Evolutionary conservation across 2,888 invertebrate species (phyloP), one percentile per base, ranked within the genome.

Genomic region (Drosophila bunnanda): DNA sequence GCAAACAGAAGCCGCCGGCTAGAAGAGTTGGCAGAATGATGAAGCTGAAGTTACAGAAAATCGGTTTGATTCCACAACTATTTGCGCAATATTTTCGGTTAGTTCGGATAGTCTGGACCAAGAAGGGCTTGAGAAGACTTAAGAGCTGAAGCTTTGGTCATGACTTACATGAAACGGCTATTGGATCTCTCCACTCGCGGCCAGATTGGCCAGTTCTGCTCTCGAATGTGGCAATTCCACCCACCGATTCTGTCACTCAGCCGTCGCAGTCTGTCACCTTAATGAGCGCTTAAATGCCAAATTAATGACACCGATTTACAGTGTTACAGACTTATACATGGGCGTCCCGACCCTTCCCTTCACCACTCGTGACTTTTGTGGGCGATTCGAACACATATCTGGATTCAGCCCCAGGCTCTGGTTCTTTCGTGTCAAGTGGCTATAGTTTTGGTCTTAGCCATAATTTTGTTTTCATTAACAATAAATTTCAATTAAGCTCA

Each of bases 401-500:
- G 56, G 58, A 52, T 30, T 54, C 41, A 15, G 50, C 2, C 15
- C 8, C 20, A 22, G 15, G 10, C 20, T 50, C 36, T 77, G 62
- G 58, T 85, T 82, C 78, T 78, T 78, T 79, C 83, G 79, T 85
- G 88, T 78, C 77, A 82, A 88, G 82, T 76, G 74, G 66, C 67
- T 65, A 67, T 87, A 69, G 84, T 64, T 64, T 55, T 20, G 50
- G 60, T 38, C 50, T 15, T 69, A 69, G 82, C 79, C 80, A 78
- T 88, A 82, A 80, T 80, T 85, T 82, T 67, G 73, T 75, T 78
- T 83, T 85, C 80, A 83, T 83, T 79, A 88, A 83, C 80, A 80
- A 89, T 89, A 88, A 88, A 89, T 89, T 83, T 88, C 89, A 86
- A 88, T 89, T 89, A 88, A 77, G 78, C 77, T 61, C 88, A 88